Conservation (phyloP, 1,140 invertebrate genomes). For the Drosophila repletoides region DNA sequence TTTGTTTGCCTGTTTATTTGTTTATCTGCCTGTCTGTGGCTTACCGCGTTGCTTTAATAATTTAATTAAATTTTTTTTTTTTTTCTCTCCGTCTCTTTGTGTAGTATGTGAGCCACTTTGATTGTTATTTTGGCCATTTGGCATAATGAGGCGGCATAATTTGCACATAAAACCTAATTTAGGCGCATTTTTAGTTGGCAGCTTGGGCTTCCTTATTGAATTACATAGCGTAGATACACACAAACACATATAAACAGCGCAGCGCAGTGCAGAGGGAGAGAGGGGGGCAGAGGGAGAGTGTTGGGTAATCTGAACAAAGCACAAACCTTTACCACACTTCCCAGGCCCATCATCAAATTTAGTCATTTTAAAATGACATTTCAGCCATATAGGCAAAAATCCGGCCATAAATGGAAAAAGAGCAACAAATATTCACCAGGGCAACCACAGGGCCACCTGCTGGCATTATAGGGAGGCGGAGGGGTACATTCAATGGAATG, state of each 20-base stretch:
- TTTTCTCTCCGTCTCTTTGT: slow-evolving; percentile 4
- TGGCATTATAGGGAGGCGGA: too few relatives aligned
- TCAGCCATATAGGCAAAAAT: not conserved
- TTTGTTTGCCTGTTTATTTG: slow-evolving; percentile 48
- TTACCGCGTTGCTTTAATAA: slow-evolving; percentile 75
- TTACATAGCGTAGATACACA: slow-evolving; percentile 32
- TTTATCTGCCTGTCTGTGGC: slow-evolving; percentile 50
- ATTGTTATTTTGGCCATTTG: slow-evolving; percentile 74
- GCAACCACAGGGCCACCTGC: not conserved
- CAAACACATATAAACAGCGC: not conserved
- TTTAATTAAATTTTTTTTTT: slow-evolving; percentile 70
- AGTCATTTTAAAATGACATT: slow-evolving; percentile 26
- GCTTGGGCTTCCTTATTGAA: slow-evolving; percentile 60
- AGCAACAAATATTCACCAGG: not conserved
- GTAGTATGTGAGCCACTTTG: slow-evolving; percentile 54
- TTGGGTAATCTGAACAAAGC: slow-evolving; percentile 17
- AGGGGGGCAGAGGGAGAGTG: not conserved
- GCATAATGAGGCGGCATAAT: slow-evolving; percentile 76
- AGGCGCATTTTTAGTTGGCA: slow-evolving; percentile 62
- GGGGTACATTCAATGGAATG: too few relatives aligned
- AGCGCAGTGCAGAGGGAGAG: not conserved
- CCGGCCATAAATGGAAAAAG: not conserved
- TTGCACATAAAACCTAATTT: slow-evolving; percentile 70
- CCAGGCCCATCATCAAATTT: slow-evolving; percentile 8
- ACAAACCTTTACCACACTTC: slow-evolving; percentile 19